phyloP scores from a whole-genome alignment of 2,113 vertebrate species.

The Epinephelus cyanopodus region DNA sequence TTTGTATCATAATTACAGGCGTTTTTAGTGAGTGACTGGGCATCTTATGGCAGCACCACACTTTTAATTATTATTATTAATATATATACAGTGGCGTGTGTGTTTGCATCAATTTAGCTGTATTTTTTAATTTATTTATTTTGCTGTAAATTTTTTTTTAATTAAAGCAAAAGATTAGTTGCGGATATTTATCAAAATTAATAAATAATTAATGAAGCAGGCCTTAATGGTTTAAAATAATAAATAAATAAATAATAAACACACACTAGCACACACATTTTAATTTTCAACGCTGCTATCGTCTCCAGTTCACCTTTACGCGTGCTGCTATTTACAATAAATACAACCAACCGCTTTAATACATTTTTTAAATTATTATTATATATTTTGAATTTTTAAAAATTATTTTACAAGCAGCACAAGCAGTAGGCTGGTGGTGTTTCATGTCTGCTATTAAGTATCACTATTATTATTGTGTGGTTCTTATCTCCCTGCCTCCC shows the following conservation, averaged over 20 bases:
- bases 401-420: neutral
- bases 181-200: neutral
- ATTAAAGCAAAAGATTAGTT: neutral
- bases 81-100: neutral
- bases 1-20: constrained; percentile 10
- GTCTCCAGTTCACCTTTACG: neutral
- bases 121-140: no score
- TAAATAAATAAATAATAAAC: neutral
- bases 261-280: neutral
- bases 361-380: neutral
- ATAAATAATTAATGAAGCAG: neutral
- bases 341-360: neutral
- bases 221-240: neutral
- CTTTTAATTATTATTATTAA: neutral
- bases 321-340: neutral
- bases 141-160: neutral
- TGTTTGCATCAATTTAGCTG: neutral
- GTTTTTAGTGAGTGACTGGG: constrained; percentile 1
- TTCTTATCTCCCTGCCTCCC: constrained; percentile 36
- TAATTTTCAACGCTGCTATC: neutral
- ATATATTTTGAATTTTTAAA: neutral
- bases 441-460: neutral
- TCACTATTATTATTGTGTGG: constrained; percentile 6
- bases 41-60: neutral
- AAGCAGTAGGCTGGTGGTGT: neutral